Conservation (phyloP, 1,140 invertebrate genomes). For the Trinorchestia longiramus region DNA sequence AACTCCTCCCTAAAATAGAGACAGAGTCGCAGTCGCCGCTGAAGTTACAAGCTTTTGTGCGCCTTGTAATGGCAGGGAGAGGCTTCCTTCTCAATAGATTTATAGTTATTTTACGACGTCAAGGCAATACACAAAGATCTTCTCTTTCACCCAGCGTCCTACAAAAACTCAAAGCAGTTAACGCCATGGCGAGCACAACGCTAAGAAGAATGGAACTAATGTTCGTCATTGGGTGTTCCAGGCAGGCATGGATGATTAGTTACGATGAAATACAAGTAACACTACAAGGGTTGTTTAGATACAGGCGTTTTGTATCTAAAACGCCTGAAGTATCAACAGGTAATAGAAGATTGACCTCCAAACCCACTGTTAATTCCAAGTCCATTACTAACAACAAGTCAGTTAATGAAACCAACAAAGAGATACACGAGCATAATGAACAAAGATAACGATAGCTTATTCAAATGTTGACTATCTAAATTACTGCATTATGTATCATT, state of each 20-base stretch:
- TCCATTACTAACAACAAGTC: too few relatives aligned
- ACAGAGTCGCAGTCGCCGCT: not conserved
- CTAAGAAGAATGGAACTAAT: not conserved
- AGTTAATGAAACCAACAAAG: too few relatives aligned
- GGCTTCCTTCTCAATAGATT: not conserved
- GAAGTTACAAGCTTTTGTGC: not conserved
- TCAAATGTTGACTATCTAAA: too few relatives aligned
- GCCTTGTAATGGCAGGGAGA: not conserved
- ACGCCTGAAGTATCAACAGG: too few relatives aligned
- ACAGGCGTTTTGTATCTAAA: too few relatives aligned
- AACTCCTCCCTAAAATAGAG: too few relatives aligned
- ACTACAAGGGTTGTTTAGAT: too few relatives aligned
- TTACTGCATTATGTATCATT: too few relatives aligned
- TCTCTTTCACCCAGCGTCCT: not conserved
- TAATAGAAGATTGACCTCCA: too few relatives aligned
- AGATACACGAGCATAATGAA: too few relatives aligned
- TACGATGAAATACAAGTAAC: not conserved
- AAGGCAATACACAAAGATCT: not conserved
- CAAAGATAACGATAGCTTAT: too few relatives aligned
- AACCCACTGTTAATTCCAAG: too few relatives aligned
- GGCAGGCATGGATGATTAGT: not conserved
- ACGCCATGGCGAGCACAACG: not conserved
- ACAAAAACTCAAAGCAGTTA: not conserved
- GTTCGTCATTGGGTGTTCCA: not conserved
- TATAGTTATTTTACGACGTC: constrained; percentile 1